These are phyloP conservation scores for Folsomia manolachei DNA, from an alignment of 2,888 invertebrate genomes.

Conservation along the genomic window DNA sequence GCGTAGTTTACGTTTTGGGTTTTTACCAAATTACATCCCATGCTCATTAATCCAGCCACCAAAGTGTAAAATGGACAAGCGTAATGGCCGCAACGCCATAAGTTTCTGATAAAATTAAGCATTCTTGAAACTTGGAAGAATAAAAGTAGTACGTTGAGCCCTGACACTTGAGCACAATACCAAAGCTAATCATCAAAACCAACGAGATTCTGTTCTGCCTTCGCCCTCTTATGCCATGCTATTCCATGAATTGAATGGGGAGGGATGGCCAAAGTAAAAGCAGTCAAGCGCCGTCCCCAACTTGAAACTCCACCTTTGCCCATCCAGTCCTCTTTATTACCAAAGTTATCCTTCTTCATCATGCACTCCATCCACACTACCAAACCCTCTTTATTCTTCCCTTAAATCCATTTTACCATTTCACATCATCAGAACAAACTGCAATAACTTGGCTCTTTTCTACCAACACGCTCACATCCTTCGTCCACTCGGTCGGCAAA, in stretches of 20 bases:
- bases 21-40: too few relatives aligned
- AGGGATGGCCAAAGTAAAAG: constrained; percentile 12
- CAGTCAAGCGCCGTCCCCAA: constrained; percentile 21
- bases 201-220: constrained; percentile 18
- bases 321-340: constrained; percentile 14
- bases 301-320: constrained; percentile 16
- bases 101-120: too few relatives aligned
- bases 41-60: too few relatives aligned
- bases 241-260: neutral
- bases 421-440: constrained; percentile 11
- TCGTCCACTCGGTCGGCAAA: too few relatives aligned
- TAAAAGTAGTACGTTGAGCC: too few relatives aligned
- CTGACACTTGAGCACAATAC: too few relatives aligned
- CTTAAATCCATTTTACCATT: constrained; percentile 14
- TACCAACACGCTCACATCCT: neutral
- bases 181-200: constrained; percentile 17
- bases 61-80: too few relatives aligned
- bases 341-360: constrained; percentile 20
- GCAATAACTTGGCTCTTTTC: constrained; percentile 21
- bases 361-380: constrained; percentile 4
- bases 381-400: constrained; percentile 9
- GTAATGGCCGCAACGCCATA: too few relatives aligned
- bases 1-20: too few relatives aligned
- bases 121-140: too few relatives aligned
- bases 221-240: neutral